These are phyloP conservation scores for Callithrix jacchus DNA, from an alignment of 2,113 vertebrate species.

Conservation along the genomic window DNA sequence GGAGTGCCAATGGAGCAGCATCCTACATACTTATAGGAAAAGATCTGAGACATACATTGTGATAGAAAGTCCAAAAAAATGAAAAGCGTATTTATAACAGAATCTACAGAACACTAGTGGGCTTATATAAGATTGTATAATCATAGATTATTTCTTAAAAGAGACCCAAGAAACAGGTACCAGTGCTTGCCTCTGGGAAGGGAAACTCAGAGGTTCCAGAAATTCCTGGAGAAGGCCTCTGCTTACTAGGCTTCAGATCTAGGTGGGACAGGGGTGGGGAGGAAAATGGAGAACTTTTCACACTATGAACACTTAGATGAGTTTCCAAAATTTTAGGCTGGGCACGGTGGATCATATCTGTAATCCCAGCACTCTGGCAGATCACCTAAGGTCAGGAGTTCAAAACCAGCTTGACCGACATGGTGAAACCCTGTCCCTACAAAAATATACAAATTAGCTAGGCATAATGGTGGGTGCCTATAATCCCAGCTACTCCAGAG, in stretches of 20 bases:
- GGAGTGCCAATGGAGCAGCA: neutral
- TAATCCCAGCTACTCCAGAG: no score
- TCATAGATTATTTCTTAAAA: neutral
- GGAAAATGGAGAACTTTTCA: neutral
- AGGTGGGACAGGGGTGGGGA: neutral
- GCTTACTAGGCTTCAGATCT: neutral
- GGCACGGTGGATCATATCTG: no score
- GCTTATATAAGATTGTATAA: neutral
- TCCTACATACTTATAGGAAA: neutral
- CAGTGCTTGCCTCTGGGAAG: neutral
- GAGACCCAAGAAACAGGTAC: neutral
- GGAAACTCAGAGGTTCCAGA: neutral
- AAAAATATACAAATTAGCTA: no score
- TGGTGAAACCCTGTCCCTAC: no score
- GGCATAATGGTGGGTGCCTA: no score
- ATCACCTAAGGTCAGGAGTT: no score
- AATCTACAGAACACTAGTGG: neutral
- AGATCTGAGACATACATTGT: neutral
- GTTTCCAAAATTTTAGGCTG: neutral
- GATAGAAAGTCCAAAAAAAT: neutral
- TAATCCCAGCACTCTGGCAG: no score
- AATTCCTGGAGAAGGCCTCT: neutral
- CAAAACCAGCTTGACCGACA: no score
- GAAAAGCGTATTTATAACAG: neutral
- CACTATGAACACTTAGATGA: neutral